Evolutionary conservation across 2,797 vertebrate species (phyloP), one percentile per base, ranked within the genome.

Genomic region (Schizothorax lantsangensis): DNA sequence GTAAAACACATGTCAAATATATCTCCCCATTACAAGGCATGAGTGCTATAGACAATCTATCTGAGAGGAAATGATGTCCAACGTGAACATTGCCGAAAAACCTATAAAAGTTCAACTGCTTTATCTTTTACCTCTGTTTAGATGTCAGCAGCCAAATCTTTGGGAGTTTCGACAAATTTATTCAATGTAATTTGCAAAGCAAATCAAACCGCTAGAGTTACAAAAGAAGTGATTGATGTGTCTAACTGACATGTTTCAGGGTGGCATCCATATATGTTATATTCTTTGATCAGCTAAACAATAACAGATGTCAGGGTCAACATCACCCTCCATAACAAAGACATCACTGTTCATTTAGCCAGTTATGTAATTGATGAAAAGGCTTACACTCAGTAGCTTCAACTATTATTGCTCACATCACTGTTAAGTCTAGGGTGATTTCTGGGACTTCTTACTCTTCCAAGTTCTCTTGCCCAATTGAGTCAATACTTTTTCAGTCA

Each of bases 1-100:
- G 36, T 75, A 72, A 77, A 81, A 68, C 62, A 43, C 74, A 38
- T 52, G 68, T 75, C 71, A 81, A 36, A 66, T 33, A 57, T 33
- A 36, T 81, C 62, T 79, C 17, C 73, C n/a, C 57, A 57, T 45
- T 59, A 26, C 40, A 36, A 81, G 38, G 66, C 66, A 69, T 57
- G 45, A 79, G 62, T 54, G 47, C 52, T 52, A 74, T 69, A 69
- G 30, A 57, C 19, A 45, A 49, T 86, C 54, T 52, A 72, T 86
- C 40, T 38, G 15, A 40, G 40, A 52, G 78, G 26, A 81, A 81
- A 81, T 21, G 6, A 47, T 49, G 47, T 26, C 21, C 73, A 52
- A 49, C 43, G 62, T 45, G 17, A 64, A 57, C 47, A 23, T 45
- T 54, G 47, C 10, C 4, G 21, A 7, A 79, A 17, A 79, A 79